Base-by-base conservation (phyloP, 1,140 invertebrate species). In the Drosophila nigrodunni region DNA sequence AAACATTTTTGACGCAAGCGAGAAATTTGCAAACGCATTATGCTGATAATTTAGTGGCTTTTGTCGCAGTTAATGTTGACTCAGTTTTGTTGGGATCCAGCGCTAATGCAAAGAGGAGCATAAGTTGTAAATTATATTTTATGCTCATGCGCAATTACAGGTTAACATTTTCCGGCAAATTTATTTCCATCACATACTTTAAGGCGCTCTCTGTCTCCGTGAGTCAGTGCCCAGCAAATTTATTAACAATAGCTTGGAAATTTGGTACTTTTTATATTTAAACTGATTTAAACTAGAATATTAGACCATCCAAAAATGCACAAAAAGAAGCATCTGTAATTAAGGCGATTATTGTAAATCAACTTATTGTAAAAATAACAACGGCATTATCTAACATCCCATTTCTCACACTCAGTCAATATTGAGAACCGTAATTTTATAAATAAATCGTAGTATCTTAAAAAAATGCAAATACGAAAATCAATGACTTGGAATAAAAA, bases 81-180 rank as follows among this genome's bases (percentile, higher is more conserved):
- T 21, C 18, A 2, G 18, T 9, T n/a, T 43, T 77, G 58, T 13
- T n/a, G 49, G 30, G 30, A 6, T 8, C 43, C 41, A 49, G 68
- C 57, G 68, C 76, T 35, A 74, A 76, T 62, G 55, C n/a, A 59
- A 80, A 72, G 68, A 76, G 61, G 66, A 79, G 67, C 75, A 82
- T 78, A 78, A 82, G 76, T 82, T 80, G 77, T 55, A 77, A 82
- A 76, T 82, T 87, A 86, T 86, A 62, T 69, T 87, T 82, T 76
- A 86, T 78, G 75, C 76, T 52, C 62, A 49, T 61, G 10, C 74
- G 67, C 78, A 86, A 87, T 82, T 82, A 82, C 82, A 87, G 82
- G 82, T 82, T 73, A 81, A 78, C 21, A 52, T 52, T 67, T 73
- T 71, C 54, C 21, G 43, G 64, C 60, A 61, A 55, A 83, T 83